These are phyloP conservation scores for Wiebesia pumilae DNA, from an alignment of 1,140 invertebrate species.

Conservation along the genomic window DNA sequence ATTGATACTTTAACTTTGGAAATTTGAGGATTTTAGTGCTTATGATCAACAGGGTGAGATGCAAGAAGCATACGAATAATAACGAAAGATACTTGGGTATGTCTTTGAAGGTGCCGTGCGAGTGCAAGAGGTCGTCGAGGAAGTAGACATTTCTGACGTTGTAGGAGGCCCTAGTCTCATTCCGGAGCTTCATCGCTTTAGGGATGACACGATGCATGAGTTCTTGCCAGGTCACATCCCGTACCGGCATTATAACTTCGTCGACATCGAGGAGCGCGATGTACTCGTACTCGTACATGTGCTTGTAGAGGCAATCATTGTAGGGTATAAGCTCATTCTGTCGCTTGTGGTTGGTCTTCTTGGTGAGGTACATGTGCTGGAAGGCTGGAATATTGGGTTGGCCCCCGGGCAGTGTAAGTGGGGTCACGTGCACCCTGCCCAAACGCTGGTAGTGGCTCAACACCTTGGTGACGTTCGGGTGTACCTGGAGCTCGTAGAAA, in stretches of 20 bases:
- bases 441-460: slow-evolving; percentile 85
- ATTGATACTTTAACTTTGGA: no score
- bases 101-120: slow-evolving; percentile 87
- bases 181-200: slow-evolving; percentile 81
- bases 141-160: slow-evolving; percentile 97
- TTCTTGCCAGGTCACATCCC: slow-evolving; percentile 84
- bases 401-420: slow-evolving; percentile 91
- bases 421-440: slow-evolving; percentile 88
- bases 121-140: slow-evolving; percentile 90
- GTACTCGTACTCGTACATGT: slow-evolving; percentile 93
- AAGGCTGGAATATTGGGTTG: slow-evolving; percentile 92
- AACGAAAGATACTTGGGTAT: slow-evolving; percentile 79
- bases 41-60: not conserved
- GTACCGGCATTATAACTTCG: slow-evolving; percentile 95
- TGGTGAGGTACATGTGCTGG: slow-evolving; percentile 91
- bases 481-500: slow-evolving; percentile 92
- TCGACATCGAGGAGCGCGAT: slow-evolving; percentile 94
- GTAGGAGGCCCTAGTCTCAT: slow-evolving; percentile 87
- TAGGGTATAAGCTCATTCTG: slow-evolving; percentile 97
- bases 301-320: slow-evolving; percentile 96
- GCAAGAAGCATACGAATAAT: not conserved
- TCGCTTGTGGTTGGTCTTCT: slow-evolving; percentile 92
- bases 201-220: slow-evolving; percentile 85
- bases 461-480: slow-evolving; percentile 93
- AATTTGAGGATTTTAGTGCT: not conserved